These are phyloP conservation scores for Philopotamus ludificatus DNA, from an alignment of 1,140 invertebrate genomes.

Conservation along the genomic window DNA sequence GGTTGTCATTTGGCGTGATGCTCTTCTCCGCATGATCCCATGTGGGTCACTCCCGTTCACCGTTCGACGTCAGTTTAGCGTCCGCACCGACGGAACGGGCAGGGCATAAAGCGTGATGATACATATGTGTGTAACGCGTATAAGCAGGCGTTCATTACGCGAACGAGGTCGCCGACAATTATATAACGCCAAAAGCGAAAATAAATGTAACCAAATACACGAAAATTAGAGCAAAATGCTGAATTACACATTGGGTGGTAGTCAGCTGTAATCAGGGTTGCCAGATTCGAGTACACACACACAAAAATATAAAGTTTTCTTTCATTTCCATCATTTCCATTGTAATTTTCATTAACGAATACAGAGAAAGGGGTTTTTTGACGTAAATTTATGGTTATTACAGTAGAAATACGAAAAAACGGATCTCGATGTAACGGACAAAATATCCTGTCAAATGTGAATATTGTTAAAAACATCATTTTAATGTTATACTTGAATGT, in stretches of 20 bases:
- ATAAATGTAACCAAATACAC: slow-evolving; percentile 7
- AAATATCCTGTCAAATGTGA: too few species aligned
- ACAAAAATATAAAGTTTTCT: too few species aligned
- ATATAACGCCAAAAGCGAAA: slow-evolving; percentile 9
- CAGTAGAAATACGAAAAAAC: neutral
- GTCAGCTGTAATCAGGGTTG: neutral
- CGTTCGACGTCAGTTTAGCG: neutral
- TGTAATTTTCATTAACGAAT: neutral
- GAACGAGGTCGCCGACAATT: neutral
- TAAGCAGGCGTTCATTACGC: neutral
- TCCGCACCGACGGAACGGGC: too few species aligned
- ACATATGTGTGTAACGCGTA: too few species aligned
- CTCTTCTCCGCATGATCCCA: too few species aligned
- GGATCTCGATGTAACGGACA: too few species aligned
- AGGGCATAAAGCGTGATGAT: neutral
- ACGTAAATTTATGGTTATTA: neutral
- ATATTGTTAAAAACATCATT: too few species aligned
- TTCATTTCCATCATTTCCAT: neutral
- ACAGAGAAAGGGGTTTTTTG: neutral
- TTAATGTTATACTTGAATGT: too few species aligned
- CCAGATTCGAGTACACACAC: too few species aligned
- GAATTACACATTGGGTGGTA: neutral
- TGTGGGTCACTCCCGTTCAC: neutral
- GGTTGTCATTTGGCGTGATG: too few species aligned
- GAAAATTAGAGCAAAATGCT: neutral